A percentile compares a stretch with the other conserved stretches of the same genome.
phyloP scores from a whole-genome alignment of 2,888 invertebrate species.

The Meganola albula region DNA sequence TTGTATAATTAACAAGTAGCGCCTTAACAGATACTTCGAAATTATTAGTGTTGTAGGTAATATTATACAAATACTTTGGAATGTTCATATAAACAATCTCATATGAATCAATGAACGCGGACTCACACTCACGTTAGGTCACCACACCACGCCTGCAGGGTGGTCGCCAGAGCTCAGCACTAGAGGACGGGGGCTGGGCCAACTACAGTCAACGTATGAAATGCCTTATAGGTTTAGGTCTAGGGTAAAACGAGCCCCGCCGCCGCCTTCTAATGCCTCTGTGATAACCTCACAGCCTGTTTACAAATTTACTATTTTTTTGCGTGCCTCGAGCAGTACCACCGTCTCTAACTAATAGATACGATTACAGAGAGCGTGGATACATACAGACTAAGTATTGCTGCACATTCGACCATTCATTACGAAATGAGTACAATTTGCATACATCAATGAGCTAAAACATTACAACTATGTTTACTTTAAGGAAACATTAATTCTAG shows the following conservation, averaged over 20 bases:
- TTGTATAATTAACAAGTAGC: constrained; percentile 78
- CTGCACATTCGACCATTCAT: constrained; percentile 20
- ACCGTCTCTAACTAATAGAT: constrained; percentile 20
- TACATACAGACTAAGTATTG: constrained; percentile 16
- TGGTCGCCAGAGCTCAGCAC: neutral
- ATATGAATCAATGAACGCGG: constrained; percentile 62
- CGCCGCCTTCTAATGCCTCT: constrained; percentile 22
- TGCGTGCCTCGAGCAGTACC: constrained; percentile 47
- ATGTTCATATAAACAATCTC: constrained; percentile 75
- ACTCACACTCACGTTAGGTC: constrained; percentile 28
- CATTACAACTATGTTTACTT: constrained; percentile 19
- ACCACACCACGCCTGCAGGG: constrained; percentile 16
- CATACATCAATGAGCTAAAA: constrained; percentile 20
- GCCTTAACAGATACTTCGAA: constrained; percentile 76
- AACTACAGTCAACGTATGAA: constrained; percentile 35
- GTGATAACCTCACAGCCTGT: constrained; percentile 47
- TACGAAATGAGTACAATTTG: constrained; percentile 12
- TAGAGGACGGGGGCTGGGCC: constrained; percentile 19
- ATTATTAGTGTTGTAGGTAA: constrained; percentile 76
- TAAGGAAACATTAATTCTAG: constrained; percentile 20
- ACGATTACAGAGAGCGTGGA: constrained; percentile 25
- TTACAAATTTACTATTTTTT: constrained; percentile 68
- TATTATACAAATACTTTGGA: constrained; percentile 78
- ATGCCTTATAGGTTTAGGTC: constrained; percentile 37
- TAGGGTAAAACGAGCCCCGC: constrained; percentile 46